Conservation (phyloP, 2,888 invertebrate species). For the Sesamia inferens region DNA sequence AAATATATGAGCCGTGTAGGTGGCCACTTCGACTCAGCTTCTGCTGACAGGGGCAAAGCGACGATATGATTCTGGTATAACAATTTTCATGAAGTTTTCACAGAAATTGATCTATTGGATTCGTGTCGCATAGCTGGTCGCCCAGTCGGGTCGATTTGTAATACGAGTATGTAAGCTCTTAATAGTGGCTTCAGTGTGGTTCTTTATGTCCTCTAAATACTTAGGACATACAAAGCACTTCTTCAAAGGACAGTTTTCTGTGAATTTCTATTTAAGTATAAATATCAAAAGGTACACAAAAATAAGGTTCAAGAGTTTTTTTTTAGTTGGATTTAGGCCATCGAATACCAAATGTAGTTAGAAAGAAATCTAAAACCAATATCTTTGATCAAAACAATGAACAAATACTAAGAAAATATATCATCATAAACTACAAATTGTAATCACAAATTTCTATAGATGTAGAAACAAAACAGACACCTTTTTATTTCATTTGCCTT, state of each 20-base stretch:
- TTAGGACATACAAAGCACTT: too few species aligned
- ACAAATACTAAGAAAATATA: background rate
- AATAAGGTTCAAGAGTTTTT: background rate
- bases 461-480: conserved; percentile 21
- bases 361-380: background rate
- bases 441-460: background rate
- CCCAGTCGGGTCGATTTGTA: too few species aligned
- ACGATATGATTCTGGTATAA: too few species aligned
- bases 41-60: too few species aligned
- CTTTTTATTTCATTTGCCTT: conserved; percentile 13
- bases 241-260: too few species aligned
- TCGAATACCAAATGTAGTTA: too few species aligned
- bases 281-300: background rate
- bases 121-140: too few species aligned
- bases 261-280: too few species aligned
- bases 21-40: background rate
- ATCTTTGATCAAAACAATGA: conserved; percentile 5
- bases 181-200: background rate
- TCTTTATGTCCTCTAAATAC: background rate
- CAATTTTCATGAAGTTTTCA: too few species aligned
- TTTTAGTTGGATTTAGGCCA: too few species aligned
- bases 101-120: too few species aligned
- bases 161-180: too few species aligned
- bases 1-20: background rate
- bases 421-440: background rate